Evolutionary conservation across 2,113 vertebrate species (phyloP).

Genomic region (Ailurus styani): DNA sequence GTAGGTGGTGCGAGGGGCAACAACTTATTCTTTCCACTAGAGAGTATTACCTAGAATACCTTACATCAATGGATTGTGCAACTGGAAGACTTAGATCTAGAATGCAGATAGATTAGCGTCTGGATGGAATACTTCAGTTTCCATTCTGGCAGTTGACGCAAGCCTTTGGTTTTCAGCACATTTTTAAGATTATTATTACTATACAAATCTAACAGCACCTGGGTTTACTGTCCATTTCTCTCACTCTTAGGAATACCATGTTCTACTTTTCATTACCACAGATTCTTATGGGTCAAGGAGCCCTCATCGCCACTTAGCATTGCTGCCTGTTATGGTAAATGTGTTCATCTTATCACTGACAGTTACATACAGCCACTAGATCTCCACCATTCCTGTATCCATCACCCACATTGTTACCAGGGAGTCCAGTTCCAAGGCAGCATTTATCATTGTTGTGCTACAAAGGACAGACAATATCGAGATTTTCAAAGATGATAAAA

Average conservation of each 20-base stretch:
- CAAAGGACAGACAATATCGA: neutral
- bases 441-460: neutral
- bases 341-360: neutral
- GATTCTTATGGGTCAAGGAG: neutral
- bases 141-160: neutral
- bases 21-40: neutral
- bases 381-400: neutral
- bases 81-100: neutral
- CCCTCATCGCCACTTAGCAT: neutral
- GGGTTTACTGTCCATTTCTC: neutral
- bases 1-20: neutral
- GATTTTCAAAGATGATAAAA: neutral
- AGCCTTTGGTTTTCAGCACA: neutral
- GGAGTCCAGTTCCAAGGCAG: neutral
- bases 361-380: neutral
- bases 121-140: neutral
- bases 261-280: neutral
- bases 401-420: neutral
- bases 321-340: neutral
- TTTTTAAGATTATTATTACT: neutral
- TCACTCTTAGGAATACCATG: neutral
- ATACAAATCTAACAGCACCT: neutral
- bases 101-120: neutral
- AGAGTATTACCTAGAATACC: neutral
- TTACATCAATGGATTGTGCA: neutral